A percentile compares a stretch with the other conserved stretches of the same genome.
Evolutionary conservation across 2,797 vertebrate species (phyloP).

Genomic region (Microhierax caerulescens): DNA sequence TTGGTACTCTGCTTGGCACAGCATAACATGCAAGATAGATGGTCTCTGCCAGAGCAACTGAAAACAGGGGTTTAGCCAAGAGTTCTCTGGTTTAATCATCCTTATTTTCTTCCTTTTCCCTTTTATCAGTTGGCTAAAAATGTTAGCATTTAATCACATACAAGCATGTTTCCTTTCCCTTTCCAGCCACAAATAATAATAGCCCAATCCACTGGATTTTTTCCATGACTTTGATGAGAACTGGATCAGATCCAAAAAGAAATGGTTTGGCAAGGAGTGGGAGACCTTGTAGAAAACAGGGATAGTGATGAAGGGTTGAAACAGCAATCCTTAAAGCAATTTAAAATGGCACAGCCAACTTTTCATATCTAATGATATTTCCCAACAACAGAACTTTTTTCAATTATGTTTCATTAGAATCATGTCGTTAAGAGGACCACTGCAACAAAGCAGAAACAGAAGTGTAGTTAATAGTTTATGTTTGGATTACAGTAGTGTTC

Average conservation of each 20-base stretch:
- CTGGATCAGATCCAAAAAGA: background rate
- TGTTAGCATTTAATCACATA: slow-evolving; percentile 1
- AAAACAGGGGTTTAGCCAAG: background rate
- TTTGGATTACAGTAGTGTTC: background rate
- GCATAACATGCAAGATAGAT: background rate
- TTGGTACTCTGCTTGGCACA: background rate
- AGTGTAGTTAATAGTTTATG: background rate
- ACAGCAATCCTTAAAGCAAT: background rate
- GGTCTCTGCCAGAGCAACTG: background rate
- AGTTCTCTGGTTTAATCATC: background rate
- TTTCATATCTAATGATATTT: background rate
- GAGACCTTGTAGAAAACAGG: slow-evolving; percentile 2
- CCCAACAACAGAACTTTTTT: background rate
- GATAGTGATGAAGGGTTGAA: background rate
- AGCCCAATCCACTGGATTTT: slow-evolving; percentile 5
- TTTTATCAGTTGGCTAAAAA: slow-evolving; percentile 18
- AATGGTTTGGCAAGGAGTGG: slow-evolving; percentile 2
- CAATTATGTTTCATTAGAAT: background rate
- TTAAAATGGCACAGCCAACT: background rate
- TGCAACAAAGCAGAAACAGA: background rate
- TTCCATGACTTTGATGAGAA: slow-evolving; percentile 29
- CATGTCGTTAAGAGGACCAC: background rate
- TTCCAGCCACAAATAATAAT: slow-evolving; percentile 27
- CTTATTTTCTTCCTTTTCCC: background rate
- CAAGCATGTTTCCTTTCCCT: background rate